Conservation (phyloP, 2,797 vertebrate species). For the Lagorchestes hirsutus region DNA sequence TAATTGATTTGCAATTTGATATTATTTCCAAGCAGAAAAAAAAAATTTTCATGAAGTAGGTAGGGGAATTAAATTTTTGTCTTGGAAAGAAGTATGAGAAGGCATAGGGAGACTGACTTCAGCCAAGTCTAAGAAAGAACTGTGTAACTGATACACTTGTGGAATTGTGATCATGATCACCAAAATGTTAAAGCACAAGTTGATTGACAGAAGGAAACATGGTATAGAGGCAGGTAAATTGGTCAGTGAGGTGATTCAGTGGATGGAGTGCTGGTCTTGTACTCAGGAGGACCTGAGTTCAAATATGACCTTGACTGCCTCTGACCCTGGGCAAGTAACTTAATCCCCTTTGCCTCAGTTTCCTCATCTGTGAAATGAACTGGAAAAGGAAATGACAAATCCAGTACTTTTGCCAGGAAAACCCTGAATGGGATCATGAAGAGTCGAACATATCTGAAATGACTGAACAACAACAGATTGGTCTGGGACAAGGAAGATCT, state of each 20-base stretch:
- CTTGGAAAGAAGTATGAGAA: no score
- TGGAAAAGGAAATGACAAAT: not conserved
- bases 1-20: constrained; percentile 17
- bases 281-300: no score
- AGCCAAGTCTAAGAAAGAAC: no score
- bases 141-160: not conserved
- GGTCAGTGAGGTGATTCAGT: no score
- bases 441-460: not conserved
- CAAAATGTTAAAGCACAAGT: not conserved
- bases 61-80: no score
- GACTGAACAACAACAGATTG: not conserved
- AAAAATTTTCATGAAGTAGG: not conserved
- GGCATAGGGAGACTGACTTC: no score
- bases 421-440: not conserved
- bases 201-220: not conserved
- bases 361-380: not conserved
- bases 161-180: not conserved
- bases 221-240: not conserved
- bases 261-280: no score
- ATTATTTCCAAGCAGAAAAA: not conserved
- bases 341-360: not conserved
- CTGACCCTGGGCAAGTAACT: not conserved
- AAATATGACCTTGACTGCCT: not conserved
- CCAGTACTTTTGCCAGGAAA: not conserved
- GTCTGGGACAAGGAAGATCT: not conserved